These are phyloP conservation scores for Paragorgia papillata DNA, from an alignment of 92 coral and sea anemone genomes.

Conservation along the genomic window DNA sequence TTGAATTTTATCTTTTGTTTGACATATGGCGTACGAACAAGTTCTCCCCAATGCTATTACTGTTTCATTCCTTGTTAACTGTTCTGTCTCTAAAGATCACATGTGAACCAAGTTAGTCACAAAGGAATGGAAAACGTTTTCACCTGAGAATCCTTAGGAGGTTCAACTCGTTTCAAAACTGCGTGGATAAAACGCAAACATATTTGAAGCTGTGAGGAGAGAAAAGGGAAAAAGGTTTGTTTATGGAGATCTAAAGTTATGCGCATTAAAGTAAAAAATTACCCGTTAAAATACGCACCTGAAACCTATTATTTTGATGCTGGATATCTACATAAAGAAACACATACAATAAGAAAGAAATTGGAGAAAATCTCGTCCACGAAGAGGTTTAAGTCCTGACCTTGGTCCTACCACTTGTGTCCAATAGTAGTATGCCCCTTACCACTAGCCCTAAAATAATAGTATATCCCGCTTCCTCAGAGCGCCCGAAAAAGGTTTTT, in stretches of 20 bases:
- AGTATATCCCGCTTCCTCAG: no score
- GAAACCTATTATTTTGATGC: neutral
- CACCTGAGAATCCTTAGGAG: slow-evolving; percentile 35
- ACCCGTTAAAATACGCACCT: neutral
- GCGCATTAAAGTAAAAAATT: neutral
- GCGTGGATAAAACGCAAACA: slow-evolving; percentile 31
- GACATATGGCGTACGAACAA: no score
- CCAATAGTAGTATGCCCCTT: no score
- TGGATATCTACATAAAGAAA: neutral
- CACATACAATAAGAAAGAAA: neutral
- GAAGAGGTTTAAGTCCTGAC: neutral
- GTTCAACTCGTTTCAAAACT: slow-evolving; percentile 33
- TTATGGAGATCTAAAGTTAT: neutral
- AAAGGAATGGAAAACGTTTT: neutral
- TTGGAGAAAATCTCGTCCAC: no score
- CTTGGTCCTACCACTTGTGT: no score
- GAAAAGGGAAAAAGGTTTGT: neutral
- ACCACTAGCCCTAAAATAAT: no score
- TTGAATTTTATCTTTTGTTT: no score
- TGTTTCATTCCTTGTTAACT: no score
- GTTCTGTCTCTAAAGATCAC: no score
- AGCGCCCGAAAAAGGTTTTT: no score
- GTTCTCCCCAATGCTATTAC: no score
- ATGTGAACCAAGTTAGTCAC: neutral
- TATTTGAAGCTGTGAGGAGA: slow-evolving; percentile 14